Evolutionary conservation across 2,797 vertebrate species (phyloP), one percentile per base, ranked within the genome.

Genomic region (Cottoperca gobio): DNA sequence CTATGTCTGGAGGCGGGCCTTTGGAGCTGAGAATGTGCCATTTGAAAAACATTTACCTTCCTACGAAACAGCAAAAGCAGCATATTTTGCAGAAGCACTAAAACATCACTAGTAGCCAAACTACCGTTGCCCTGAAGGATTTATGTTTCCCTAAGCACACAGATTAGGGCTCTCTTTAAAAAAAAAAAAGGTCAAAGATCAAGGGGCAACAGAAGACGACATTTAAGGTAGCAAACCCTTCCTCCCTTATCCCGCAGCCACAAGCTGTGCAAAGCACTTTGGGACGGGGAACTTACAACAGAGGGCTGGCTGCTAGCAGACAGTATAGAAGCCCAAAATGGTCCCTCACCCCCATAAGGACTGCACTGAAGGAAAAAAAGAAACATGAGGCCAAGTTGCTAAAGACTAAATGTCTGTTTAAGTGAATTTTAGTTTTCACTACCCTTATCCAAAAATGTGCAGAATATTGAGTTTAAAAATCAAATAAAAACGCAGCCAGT

Each of bases 261-360:
- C 75, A 92, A 94, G 93, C 93, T 92, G 90, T 95, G 94, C 94
- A 94, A 89, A 93, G 93, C 94, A 91, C 89, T 91, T 79, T 83
- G 86, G 88, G 91, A 90, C 80, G 80, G 85, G 89, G 72, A 86
- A 94, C 94, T 95, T 95, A 95, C 95, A 92, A 92, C 85, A 50
- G 90, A 68, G 79, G 90, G 73, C 89, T 91, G 91, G 90, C 94
- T 92, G 90, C 93, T 93, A 82, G 91, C 90, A 54, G 93, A 89
- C 84, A 92, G 85, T 85, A 92, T 37, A 88, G 93, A 91, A 87
- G 93, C 89, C 94, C 92, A 95, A 92, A 94, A 85, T 28, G 93
- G 89, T 85, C 91, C 92, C 86, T 95, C 94, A 62, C 81, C 91
- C 91, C 88, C 91, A 92, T 93, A 94, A 90, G 88, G 90, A 86